Conservation (phyloP, 2,113 vertebrate species). For the Anguilla japonica region DNA sequence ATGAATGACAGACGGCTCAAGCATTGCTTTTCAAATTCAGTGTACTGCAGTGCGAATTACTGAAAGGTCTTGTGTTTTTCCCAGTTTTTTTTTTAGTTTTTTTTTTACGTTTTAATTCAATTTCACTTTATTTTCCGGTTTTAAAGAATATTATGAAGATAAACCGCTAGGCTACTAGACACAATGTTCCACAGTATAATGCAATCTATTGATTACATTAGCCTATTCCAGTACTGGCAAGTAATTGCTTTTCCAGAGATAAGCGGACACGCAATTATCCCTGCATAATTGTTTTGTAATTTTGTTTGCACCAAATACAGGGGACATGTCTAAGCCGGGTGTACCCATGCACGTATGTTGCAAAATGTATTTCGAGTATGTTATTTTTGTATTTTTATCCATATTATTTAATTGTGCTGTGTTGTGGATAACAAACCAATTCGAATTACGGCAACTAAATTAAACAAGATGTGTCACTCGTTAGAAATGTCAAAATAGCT, state of each 20-base stretch:
- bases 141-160: background rate
- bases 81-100: no score
- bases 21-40: no score
- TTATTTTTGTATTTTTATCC: background rate
- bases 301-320: background rate
- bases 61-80: no score
- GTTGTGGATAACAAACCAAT: no score
- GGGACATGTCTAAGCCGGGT: background rate
- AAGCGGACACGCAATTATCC: background rate
- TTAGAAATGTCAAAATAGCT: no score
- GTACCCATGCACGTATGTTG: background rate
- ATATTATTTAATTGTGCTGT: no score
- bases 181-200: background rate
- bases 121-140: no score
- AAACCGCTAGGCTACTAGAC: background rate
- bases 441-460: no score
- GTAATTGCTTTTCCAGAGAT: background rate
- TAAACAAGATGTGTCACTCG: no score
- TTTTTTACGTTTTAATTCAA: no score
- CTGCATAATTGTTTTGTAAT: background rate
- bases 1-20: background rate
- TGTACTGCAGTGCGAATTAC: no score
- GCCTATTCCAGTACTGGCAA: background rate
- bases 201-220: background rate
- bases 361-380: background rate